phyloP scores from a whole-genome alignment of 2,113 vertebrate genomes.

The Tetrax tetrax region DNA sequence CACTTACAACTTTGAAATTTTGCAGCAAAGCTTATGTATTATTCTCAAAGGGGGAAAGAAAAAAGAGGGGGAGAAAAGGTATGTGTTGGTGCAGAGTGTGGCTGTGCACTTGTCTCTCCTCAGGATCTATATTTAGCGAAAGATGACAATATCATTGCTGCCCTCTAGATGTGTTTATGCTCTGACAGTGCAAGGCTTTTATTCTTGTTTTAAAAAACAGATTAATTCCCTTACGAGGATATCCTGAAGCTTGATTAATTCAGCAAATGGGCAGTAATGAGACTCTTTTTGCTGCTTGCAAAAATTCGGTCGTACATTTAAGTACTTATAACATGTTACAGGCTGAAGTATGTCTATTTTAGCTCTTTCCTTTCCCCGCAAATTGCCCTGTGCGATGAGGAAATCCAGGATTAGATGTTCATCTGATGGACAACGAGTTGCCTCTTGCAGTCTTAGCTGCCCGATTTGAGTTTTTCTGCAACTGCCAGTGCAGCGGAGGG shows the following conservation, averaged over 20 bases:
- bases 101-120: conserved; percentile 42
- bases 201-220: conserved; percentile 37
- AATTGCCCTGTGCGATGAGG: background rate
- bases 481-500: background rate
- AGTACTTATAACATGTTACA: background rate
- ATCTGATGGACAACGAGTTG: background rate
- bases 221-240: conserved; percentile 39
- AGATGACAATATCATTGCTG: conserved; percentile 50
- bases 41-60: background rate
- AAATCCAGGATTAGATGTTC: background rate
- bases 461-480: background rate
- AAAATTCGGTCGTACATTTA: background rate
- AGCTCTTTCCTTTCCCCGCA: background rate
- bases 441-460: background rate
- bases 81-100: background rate
- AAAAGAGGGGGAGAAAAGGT: background rate
- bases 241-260: conserved; percentile 47
- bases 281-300: background rate
- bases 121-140: conserved; percentile 44
- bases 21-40: background rate
- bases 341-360: background rate
- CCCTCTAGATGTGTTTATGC: conserved; percentile 61
- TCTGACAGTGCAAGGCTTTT: conserved; percentile 18
- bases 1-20: background rate
- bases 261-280: conserved; percentile 27